These are phyloP conservation scores for Megathymus violae DNA, from an alignment of 1,140 invertebrate genomes.

Conservation along the genomic window DNA sequence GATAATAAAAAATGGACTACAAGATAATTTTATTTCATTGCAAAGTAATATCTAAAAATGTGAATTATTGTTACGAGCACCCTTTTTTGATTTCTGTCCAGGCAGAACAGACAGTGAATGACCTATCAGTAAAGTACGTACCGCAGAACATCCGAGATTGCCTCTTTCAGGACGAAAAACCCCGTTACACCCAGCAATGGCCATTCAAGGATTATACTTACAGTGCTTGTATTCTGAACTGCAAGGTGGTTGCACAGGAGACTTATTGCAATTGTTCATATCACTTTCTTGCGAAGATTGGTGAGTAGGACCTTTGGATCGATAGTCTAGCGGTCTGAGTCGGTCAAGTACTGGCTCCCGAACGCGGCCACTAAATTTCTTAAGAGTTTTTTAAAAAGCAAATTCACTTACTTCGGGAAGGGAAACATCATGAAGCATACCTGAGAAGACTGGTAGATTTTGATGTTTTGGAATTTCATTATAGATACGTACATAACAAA, in stretches of 20 bases:
- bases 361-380: too few species aligned
- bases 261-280: conserved; percentile 84
- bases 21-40: too few species aligned
- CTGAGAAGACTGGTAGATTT: too few species aligned
- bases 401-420: too few species aligned
- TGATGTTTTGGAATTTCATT: too few species aligned
- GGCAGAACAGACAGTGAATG: conserved; percentile 65
- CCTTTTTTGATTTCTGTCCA: conserved; percentile 18
- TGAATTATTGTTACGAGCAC: neutral
- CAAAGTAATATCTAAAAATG: too few species aligned
- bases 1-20: too few species aligned
- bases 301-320: conserved; percentile 44
- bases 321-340: neutral
- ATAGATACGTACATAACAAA: too few species aligned
- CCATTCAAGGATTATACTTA: conserved; percentile 81
- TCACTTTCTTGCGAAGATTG: conserved; percentile 81
- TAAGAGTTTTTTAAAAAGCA: neutral
- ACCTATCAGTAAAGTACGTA: conserved; percentile 49
- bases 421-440: too few species aligned
- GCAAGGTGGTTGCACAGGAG: conserved; percentile 79
- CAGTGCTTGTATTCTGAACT: conserved; percentile 83
- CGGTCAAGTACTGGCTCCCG: too few species aligned
- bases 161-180: conserved; percentile 54
- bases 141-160: conserved; percentile 52
- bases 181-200: conserved; percentile 50